Evolutionary conservation across 2,888 invertebrate species (phyloP).

Genomic region (Tiphia femorata): DNA sequence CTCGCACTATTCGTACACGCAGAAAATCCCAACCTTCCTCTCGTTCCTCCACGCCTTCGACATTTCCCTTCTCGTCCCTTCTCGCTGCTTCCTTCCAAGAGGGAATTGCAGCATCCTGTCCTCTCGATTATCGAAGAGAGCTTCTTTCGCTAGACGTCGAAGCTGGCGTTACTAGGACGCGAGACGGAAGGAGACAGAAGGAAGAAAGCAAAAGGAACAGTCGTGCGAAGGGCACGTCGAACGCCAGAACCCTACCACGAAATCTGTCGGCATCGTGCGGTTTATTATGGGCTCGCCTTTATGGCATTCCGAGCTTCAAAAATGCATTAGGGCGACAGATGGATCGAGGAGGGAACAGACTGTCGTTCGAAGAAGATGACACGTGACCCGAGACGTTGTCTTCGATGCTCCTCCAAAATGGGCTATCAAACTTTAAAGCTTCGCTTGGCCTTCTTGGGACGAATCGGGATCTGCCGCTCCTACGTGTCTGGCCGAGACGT

Average conservation of each 20-base stretch:
- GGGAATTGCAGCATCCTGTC: no score
- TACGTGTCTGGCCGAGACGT: not conserved
- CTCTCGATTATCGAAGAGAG: no score
- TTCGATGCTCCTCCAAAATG: conserved; percentile 24
- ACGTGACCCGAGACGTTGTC: conserved; percentile 12
- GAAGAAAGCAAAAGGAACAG: conserved; percentile 5
- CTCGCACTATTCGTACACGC: no score
- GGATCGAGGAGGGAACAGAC: conserved; percentile 32
- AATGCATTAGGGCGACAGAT: conserved; percentile 50
- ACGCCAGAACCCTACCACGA: not conserved
- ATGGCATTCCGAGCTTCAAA: conserved; percentile 49
- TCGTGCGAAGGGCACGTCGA: no score
- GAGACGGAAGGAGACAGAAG: no score
- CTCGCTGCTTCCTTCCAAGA: no score
- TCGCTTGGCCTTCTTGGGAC: conserved; percentile 3
- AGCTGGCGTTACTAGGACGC: no score
- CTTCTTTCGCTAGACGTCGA: no score
- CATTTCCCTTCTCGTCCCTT: no score
- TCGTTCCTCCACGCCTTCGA: no score
- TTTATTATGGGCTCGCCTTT: conserved; percentile 47
- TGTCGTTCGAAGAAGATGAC: conserved; percentile 11
- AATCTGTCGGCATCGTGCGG: conserved; percentile 18
- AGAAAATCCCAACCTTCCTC: no score
- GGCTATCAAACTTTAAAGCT: conserved; percentile 50
- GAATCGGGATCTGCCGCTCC: conserved; percentile 26